Base-by-base conservation (phyloP, 2,797 vertebrate genomes). In the Pempheris klunzingeri region DNA sequence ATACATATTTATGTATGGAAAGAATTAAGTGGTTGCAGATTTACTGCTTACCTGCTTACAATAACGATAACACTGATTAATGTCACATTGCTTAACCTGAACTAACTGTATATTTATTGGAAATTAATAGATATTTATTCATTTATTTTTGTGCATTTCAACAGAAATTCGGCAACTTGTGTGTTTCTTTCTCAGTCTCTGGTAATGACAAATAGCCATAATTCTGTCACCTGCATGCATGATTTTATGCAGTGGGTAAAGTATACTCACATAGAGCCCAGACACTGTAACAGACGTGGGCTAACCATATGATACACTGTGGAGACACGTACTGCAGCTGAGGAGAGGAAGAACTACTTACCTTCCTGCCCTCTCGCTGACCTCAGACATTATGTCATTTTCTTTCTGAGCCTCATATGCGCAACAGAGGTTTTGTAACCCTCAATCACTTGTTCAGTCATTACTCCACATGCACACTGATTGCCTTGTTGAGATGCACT, bases 361-460 rank as follows among this genome's bases (percentile, higher is more conserved):
- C 32, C 39, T 70, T 43, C 61, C 57, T 74, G 43, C 5, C n/a
- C n/a, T 44, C 64, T 71, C 49, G 28, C 15, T 62, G 60, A 65
- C 68, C 76, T 75, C 74, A 78, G 78, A 80, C 78, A 66, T 81
- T 10, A 81, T 68, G 70, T 78, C 39, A 84, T 73, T 68, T 59
- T 71, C 36, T 44, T 72, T 20, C 26, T 43, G 2, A 65, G 30
- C 32, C 39, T 65, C 39, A 82, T 72, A 65, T 77, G 28, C 17
- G 20, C 26, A 49, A 59, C 36, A 36, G n/a, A 15, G 15, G 46
- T 49, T 73, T 80, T 75, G 59, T 11, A 80, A 73, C 64, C 60
- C 17, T 49, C 65, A 77, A 49, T 85, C 65, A 72, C 24, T 15
- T 4, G 1, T 54, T 50, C 7, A 11, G 3, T 67, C 34, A 71